Percentiles rank a stretch among this genome's conserved stretches.
Evolutionary conservation across 2,797 vertebrate genomes (phyloP).

Genomic region (Neopelma chrysocephalum): DNA sequence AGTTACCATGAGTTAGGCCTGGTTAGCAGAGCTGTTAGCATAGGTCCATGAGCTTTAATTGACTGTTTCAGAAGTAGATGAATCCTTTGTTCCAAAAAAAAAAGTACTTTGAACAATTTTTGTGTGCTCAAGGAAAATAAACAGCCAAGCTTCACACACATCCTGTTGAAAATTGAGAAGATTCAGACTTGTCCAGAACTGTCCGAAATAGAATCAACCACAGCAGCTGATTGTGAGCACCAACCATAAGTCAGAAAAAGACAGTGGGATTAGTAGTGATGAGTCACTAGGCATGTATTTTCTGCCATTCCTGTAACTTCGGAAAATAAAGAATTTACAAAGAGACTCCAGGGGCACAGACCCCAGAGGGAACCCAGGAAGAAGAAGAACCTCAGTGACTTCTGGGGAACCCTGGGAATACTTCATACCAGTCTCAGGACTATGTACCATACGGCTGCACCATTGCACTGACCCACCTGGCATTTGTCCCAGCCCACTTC

Average conservation of each 20-base stretch:
- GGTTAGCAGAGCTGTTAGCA: background rate
- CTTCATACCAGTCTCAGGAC: background rate
- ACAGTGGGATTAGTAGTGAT: background rate
- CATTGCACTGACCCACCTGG: background rate
- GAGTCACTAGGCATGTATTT: background rate
- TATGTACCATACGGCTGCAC: background rate
- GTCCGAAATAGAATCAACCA: background rate
- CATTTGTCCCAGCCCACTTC: background rate
- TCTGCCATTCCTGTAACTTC: background rate
- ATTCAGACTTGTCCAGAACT: background rate
- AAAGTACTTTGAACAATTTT: background rate
- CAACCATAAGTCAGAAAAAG: background rate
- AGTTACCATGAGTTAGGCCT: background rate
- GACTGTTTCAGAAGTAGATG: background rate
- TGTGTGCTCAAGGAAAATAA: background rate
- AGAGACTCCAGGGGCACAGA: background rate
- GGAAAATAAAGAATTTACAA: background rate
- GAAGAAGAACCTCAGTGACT: background rate
- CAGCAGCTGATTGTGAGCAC: background rate
- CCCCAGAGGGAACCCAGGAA: background rate
- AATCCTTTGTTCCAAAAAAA: background rate
- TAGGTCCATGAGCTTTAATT: background rate
- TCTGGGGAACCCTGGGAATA: background rate
- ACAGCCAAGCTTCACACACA: background rate
- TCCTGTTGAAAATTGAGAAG: background rate